Evolutionary conservation across 2,113 vertebrate species (phyloP).

Genomic region (Oncorhynchus mykiss): DNA sequence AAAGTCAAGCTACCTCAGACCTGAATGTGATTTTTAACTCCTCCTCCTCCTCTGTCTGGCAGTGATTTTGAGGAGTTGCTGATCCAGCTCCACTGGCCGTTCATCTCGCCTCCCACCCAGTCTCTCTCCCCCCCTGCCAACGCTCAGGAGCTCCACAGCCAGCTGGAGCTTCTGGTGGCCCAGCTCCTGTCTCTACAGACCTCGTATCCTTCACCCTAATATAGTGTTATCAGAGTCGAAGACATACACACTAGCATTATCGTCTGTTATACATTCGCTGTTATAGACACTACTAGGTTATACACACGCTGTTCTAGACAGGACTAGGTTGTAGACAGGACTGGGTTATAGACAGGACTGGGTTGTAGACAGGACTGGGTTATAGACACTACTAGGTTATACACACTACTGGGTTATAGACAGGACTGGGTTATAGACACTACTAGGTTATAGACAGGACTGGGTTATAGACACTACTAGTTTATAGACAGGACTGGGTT

Average conservation of each 20-base stretch:
- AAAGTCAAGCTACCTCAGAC: not conserved
- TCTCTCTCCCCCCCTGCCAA: constrained; percentile 67
- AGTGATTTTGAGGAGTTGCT: constrained; percentile 93
- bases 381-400: no score
- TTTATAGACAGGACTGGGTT: no score
- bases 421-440: no score
- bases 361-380: no score
- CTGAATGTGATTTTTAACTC: not conserved
- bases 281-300: not conserved
- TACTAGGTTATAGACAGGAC: no score
- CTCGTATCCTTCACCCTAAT: constrained; percentile 85
- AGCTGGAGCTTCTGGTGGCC: constrained; percentile 83
- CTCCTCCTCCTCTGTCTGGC: not conserved
- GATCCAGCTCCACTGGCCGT: constrained; percentile 88
- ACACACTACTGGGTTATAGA: no score
- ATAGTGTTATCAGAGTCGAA: not conserved
- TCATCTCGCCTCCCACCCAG: constrained; percentile 79
- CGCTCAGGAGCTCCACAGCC: constrained; percentile 73
- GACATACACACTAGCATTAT: not conserved
- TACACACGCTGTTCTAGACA: no score
- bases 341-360: no score
- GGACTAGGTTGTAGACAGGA: no score
- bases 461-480: no score
- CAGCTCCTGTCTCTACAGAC: constrained; percentile 93
- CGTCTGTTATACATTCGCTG: not conserved